Base-by-base conservation (phyloP, 2,113 vertebrate genomes). In the Rana temporaria region DNA sequence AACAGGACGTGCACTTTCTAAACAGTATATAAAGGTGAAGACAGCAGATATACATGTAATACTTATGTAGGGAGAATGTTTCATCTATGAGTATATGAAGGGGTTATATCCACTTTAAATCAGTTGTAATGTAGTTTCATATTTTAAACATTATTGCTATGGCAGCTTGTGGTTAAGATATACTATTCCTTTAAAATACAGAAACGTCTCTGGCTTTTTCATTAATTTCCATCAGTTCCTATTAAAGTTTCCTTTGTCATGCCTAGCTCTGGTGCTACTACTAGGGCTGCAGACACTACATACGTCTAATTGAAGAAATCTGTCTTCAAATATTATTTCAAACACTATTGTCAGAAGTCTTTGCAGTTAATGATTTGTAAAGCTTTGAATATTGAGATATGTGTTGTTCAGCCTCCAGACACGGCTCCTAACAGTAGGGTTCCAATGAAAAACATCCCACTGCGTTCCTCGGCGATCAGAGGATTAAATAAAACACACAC, bases 301-400 rank as follows among this genome's bases (percentile, higher is more conserved):
- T 60, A 38, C n/a, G 19, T 74, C 32, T 74, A 74, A 74, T 74
- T 59, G 71, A 26, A 74, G 55, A 74, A 74, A 74, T 74, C 71
- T 30, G 34, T 60, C 71, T 74, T 78, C 60, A 78, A 65, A 55
- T 78, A 65, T 65, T 64, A 34, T 42, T 42, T 68, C 34, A 42
- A 38, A 68, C 34, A n/a, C 17, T 12, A 78, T 78, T 78, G 75
- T 65, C 75, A 30, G 38, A 12, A 64, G 71, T 74, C 34, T 60
- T 57, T 26, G 30, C 1, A 74, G 55, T 78, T 78, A 78, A 78
- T 78, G 65, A 78, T 78, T 53, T 53, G 24, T 56, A 52, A 30
- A 52, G 75, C 59, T 53, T 18, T 14, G 42, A 63, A 78, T 78
- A 66, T 52, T 66, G 62, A 78, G 55, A 19, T n/a, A 32, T 16